A percentile compares a stretch with the other conserved stretches of the same genome.
phyloP scores from a whole-genome alignment of 2,113 vertebrate genomes.

The Scomber japonicus region DNA sequence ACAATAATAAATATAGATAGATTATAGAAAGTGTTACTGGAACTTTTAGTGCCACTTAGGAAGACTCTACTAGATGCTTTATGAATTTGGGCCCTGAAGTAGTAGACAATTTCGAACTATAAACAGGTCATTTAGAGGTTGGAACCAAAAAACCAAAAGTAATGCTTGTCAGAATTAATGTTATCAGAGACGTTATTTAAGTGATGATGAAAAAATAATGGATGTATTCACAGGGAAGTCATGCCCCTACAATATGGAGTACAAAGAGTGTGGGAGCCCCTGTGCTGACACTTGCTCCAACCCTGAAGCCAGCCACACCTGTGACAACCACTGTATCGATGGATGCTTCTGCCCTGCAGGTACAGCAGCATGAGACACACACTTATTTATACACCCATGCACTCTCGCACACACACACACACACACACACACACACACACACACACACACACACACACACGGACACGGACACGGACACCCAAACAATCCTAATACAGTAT shows the following conservation, averaged over 20 bases:
- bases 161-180: background rate
- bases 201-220: background rate
- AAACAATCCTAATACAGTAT: background rate
- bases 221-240: slow-evolving; percentile 78
- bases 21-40: too few relatives aligned
- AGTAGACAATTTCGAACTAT: background rate
- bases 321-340: slow-evolving; percentile 87
- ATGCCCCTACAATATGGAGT: slow-evolving; percentile 87
- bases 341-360: slow-evolving; percentile 91
- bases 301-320: slow-evolving; percentile 84
- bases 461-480: too few relatives aligned
- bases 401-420: background rate
- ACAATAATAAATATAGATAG: too few relatives aligned
- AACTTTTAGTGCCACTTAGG: too few relatives aligned
- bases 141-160: background rate
- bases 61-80: too few relatives aligned
- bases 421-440: background rate
- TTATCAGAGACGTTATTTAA: background rate
- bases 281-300: slow-evolving; percentile 89
- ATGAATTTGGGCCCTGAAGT: too few relatives aligned
- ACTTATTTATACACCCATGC: background rate
- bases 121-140: background rate
- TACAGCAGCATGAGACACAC: slow-evolving; percentile 55
- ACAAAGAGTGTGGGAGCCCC: slow-evolving; percentile 86
- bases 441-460: background rate